Percentiles rank a stretch among this genome's conserved stretches.
phyloP scores from a whole-genome alignment of 2,888 invertebrate genomes.

The Coelinius sp. region DNA sequence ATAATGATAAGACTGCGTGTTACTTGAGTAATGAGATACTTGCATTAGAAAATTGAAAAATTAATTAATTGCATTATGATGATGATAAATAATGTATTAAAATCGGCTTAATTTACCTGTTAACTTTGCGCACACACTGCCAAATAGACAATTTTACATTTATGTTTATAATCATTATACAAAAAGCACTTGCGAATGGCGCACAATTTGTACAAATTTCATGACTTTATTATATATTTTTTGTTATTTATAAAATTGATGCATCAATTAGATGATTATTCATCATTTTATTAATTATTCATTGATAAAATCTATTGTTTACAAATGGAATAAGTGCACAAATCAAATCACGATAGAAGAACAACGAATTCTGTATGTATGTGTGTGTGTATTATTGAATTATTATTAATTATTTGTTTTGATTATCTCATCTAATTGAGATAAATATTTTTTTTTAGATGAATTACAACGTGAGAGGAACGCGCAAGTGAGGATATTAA shows the following conservation, averaged over 20 bases:
- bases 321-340: background rate
- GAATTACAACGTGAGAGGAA: background rate
- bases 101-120: background rate
- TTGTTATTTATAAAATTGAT: background rate
- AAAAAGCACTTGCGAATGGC: background rate
- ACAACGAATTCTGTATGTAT: background rate
- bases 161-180: background rate
- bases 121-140: conserved; percentile 2
- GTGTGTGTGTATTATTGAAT: background rate
- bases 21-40: no score
- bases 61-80: background rate
- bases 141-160: background rate
- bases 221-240: background rate
- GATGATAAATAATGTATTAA: background rate
- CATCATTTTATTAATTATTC: background rate
- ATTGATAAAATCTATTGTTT: background rate
- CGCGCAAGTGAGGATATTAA: background rate
- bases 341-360: background rate
- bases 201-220: background rate
- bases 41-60: background rate
- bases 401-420: background rate
- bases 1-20: no score
- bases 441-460: background rate
- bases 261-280: background rate
- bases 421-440: no score